Conservation (phyloP, 2,888 invertebrate species). For the Ormyrus thymus region DNA sequence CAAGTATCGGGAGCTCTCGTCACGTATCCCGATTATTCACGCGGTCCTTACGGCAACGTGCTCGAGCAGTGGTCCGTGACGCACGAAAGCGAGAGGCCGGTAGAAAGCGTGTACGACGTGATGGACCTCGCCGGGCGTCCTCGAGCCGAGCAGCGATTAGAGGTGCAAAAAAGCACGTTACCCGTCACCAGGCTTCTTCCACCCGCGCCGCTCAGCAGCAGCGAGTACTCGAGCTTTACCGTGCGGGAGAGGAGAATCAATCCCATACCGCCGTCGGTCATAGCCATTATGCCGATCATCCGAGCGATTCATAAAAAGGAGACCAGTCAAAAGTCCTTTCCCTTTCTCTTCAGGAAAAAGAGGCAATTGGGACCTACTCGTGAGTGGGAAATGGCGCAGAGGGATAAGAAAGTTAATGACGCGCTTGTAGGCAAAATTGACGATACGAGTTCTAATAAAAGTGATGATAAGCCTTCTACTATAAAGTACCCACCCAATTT, state of each 20-base stretch:
- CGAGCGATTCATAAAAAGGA: constrained; percentile 44
- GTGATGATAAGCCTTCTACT: neutral
- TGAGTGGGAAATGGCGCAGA: constrained; percentile 47
- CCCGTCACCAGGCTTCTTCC: constrained; percentile 59
- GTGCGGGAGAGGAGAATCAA: constrained; percentile 3
- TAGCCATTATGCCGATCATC: constrained; percentile 48
- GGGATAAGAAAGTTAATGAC: constrained; percentile 3
- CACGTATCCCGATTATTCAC: constrained; percentile 40
- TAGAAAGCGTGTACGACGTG: constrained; percentile 42
- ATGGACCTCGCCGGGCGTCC: constrained; percentile 12
- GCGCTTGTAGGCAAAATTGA: neutral
- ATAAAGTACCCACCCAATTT: constrained; percentile 30
- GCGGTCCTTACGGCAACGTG: constrained; percentile 21
- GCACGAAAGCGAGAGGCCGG: constrained; percentile 55
- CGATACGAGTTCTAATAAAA: neutral
- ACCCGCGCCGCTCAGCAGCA: constrained; percentile 57
- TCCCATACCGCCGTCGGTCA: neutral
- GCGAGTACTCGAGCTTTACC: constrained; percentile 59
- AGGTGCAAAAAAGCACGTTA: constrained; percentile 33
- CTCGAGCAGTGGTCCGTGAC: constrained; percentile 53
- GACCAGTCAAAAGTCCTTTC: constrained; percentile 13
- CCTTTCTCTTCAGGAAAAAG: constrained; percentile 50
- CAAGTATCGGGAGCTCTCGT: constrained; percentile 4
- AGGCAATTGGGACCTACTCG: constrained; percentile 22
- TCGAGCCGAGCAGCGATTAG: neutral